Evolutionary conservation across 2,113 vertebrate genomes (phyloP).

Genomic region (Sinocyclocheilus maitianheensis): DNA sequence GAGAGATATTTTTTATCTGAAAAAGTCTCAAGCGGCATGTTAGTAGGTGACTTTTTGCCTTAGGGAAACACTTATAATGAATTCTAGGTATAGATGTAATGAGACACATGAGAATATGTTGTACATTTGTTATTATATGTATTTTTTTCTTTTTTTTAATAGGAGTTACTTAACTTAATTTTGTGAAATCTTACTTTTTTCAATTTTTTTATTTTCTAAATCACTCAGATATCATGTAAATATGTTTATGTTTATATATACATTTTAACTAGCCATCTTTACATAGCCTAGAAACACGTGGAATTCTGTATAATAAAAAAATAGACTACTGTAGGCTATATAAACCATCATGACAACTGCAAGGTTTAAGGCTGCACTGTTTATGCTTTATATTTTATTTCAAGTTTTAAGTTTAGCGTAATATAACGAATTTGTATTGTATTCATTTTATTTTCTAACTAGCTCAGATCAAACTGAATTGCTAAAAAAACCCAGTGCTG

Average conservation of each 20-base stretch:
- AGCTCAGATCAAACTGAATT: too few species aligned
- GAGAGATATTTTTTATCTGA: neutral
- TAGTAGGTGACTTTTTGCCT: neutral
- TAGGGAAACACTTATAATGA: neutral
- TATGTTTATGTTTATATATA: too few species aligned
- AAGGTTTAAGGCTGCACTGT: neutral
- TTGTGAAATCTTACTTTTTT: too few species aligned
- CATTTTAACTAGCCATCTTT: too few species aligned
- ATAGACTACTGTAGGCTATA: too few species aligned
- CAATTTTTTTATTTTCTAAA: neutral
- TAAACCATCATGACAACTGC: too few species aligned
- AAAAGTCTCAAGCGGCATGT: neutral
- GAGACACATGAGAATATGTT: slow-evolving; percentile 6
- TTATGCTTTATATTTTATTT: neutral
- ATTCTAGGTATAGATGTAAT: neutral
- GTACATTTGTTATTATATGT: neutral
- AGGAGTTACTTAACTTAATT: neutral
- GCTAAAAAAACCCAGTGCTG: too few species aligned
- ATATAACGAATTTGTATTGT: too few species aligned
- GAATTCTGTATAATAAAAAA: too few species aligned
- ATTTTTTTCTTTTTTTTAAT: neutral
- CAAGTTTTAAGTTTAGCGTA: too few species aligned
- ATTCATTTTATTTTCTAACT: too few species aligned
- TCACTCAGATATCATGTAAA: neutral
- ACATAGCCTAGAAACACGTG: too few species aligned